Percentiles rank a stretch among this genome's conserved stretches.
Evolutionary conservation across 1,140 invertebrate species (phyloP).

Genomic region (Radopholus similis): DNA sequence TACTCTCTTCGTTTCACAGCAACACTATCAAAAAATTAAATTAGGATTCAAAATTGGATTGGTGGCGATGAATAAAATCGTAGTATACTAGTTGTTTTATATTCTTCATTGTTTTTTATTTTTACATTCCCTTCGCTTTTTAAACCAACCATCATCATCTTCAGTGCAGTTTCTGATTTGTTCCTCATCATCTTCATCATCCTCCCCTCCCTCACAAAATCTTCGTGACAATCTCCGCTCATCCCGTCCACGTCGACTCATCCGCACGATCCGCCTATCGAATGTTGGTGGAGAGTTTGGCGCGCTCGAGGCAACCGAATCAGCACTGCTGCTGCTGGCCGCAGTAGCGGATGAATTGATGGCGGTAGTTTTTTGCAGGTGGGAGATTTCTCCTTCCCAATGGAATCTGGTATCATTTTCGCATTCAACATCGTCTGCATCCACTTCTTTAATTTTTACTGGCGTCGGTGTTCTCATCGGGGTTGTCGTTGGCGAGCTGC

Average conservation of each 20-base stretch:
- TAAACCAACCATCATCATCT: background rate
- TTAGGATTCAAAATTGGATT: too few species aligned
- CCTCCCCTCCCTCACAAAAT: slow-evolving; percentile 1
- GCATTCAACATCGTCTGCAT: background rate
- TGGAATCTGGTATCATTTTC: too few species aligned
- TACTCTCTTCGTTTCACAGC: too few species aligned
- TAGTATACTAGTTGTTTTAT: too few species aligned
- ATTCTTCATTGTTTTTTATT: too few species aligned
- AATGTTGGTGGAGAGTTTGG: slow-evolving; percentile 17
- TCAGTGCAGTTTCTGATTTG: too few species aligned
- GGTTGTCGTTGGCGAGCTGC: background rate
- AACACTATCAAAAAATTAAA: too few species aligned
- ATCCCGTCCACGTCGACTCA: slow-evolving; percentile 4
- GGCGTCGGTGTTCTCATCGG: too few species aligned
- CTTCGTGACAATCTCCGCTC: slow-evolving; percentile 12
- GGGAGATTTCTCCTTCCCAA: too few species aligned
- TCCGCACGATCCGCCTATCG: slow-evolving; percentile 9
- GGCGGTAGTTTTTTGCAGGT: too few species aligned
- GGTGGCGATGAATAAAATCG: too few species aligned
- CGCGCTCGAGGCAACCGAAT: background rate
- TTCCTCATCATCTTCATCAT: background rate
- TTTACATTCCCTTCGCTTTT: background rate
- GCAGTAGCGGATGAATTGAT: too few species aligned
- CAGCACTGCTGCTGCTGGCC: background rate
- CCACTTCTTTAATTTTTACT: background rate